These are phyloP conservation scores for Mercenaria mercenaria DNA, from an alignment of 1,140 invertebrate species.

Conservation along the genomic window DNA sequence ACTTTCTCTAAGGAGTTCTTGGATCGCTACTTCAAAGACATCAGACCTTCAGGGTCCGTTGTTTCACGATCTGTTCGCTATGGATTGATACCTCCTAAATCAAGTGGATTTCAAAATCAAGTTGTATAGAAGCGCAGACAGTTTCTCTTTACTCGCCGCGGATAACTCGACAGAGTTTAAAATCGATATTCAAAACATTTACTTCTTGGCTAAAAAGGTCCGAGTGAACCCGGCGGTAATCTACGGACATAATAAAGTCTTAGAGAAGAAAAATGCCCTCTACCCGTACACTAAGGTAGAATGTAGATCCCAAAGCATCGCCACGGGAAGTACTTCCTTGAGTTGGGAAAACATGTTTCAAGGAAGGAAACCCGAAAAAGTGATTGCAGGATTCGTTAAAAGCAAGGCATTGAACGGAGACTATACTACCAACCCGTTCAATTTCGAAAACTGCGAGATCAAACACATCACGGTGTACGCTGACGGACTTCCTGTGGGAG, in stretches of 20 bases:
- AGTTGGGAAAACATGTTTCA: slow-evolving; percentile 62
- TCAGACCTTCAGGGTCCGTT: not conserved
- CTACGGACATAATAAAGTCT: slow-evolving; percentile 15
- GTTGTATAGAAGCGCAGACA: not conserved
- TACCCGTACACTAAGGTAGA: too few species aligned
- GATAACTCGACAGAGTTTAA: slow-evolving; percentile 12
- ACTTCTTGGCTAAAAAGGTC: slow-evolving; percentile 8
- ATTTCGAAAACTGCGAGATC: slow-evolving; percentile 56
- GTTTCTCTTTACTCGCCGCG: not conserved
- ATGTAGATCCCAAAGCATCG: slow-evolving; percentile 28
- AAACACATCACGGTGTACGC: slow-evolving; percentile 52
- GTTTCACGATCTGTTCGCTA: slow-evolving; percentile 29
- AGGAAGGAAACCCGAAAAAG: slow-evolving; percentile 23
- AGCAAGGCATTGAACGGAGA: not conserved
- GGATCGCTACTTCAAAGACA: not conserved
- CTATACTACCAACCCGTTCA: slow-evolving; percentile 35
- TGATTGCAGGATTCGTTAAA: slow-evolving; percentile 18
- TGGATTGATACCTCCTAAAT: slow-evolving; percentile 20
- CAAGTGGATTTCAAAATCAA: slow-evolving; percentile 27
- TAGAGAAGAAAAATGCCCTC: slow-evolving; percentile 32
- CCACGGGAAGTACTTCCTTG: slow-evolving; percentile 33
- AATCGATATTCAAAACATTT: slow-evolving; percentile 31
- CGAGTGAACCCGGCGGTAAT: slow-evolving; percentile 24
- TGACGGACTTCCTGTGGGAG: slow-evolving; percentile 51
- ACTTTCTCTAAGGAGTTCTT: not conserved